phyloP scores from a whole-genome alignment of 23 tunicate genomes.

The Phallusia fumigata region DNA sequence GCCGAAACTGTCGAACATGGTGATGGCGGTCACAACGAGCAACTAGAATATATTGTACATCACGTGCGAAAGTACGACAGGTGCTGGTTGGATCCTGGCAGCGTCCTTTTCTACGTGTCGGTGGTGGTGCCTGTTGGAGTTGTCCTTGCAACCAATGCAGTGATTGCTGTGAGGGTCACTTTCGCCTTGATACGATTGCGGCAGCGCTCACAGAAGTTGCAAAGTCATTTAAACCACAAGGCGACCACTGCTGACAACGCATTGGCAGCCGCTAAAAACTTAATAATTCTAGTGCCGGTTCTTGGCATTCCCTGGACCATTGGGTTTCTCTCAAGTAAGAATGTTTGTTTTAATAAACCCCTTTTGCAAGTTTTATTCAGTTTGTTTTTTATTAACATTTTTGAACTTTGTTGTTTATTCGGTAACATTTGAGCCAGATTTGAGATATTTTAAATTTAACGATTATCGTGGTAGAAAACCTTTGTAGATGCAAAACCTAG shows the following conservation, averaged over 20 bases:
- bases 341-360: too few species aligned
- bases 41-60: too few species aligned
- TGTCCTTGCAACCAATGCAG: not conserved
- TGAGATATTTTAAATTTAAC: too few species aligned
- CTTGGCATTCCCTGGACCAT: slow-evolving; percentile 25
- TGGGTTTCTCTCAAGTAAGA: slow-evolving; percentile 19
- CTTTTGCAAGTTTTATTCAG: too few species aligned
- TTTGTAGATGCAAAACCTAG: too few species aligned
- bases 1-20: not conserved
- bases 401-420: too few species aligned
- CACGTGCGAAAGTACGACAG: not conserved
- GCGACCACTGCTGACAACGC: not conserved
- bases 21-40: too few species aligned
- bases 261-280: not conserved
- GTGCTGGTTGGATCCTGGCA: not conserved
- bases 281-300: slow-evolving; percentile 4
- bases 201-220: not conserved
- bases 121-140: not conserved
- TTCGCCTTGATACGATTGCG: not conserved
- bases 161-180: not conserved
- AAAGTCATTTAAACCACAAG: not conserved
- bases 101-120: not conserved
- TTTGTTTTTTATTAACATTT: too few species aligned
- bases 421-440: too few species aligned
- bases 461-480: too few species aligned